These are phyloP conservation scores for Nomada goodeniana DNA, from an alignment of 2,888 invertebrate genomes.

Conservation along the genomic window DNA sequence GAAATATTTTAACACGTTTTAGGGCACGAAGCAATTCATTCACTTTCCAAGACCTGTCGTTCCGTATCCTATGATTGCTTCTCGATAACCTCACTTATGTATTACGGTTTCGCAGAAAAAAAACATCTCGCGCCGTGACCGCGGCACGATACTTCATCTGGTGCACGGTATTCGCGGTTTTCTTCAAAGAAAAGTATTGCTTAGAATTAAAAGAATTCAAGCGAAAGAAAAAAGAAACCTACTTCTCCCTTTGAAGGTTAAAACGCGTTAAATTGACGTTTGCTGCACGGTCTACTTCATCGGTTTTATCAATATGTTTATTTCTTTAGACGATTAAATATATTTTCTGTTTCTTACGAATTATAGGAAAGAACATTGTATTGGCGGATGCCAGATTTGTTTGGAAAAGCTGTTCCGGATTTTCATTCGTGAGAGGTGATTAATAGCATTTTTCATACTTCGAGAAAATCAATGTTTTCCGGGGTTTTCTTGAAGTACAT, in stretches of 20 bases:
- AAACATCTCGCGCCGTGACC: conserved; percentile 1
- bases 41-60: conserved; percentile 38
- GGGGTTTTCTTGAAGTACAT: too few relatives aligned
- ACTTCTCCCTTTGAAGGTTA: too few relatives aligned
- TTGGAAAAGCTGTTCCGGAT: too few relatives aligned
- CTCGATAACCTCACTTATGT: conserved; percentile 55
- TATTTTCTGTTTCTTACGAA: too few relatives aligned
- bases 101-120: conserved; percentile 39
- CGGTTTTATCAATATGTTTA: not conserved
- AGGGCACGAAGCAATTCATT: conserved; percentile 66
- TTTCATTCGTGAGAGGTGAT: too few relatives aligned
- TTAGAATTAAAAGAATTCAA: not conserved
- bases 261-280: too few relatives aligned
- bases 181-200: conserved; percentile 10
- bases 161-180: conserved; percentile 2
- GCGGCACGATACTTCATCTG: conserved; percentile 22
- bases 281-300: not conserved
- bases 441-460: too few relatives aligned
- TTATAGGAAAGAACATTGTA: too few relatives aligned
- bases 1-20: conserved; percentile 64
- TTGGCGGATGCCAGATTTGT: too few relatives aligned
- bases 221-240: not conserved
- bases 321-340: too few relatives aligned
- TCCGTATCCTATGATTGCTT: conserved; percentile 44
- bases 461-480: too few relatives aligned